phyloP scores from a whole-genome alignment of 1,140 invertebrate species.

The Bombus balteatus region DNA sequence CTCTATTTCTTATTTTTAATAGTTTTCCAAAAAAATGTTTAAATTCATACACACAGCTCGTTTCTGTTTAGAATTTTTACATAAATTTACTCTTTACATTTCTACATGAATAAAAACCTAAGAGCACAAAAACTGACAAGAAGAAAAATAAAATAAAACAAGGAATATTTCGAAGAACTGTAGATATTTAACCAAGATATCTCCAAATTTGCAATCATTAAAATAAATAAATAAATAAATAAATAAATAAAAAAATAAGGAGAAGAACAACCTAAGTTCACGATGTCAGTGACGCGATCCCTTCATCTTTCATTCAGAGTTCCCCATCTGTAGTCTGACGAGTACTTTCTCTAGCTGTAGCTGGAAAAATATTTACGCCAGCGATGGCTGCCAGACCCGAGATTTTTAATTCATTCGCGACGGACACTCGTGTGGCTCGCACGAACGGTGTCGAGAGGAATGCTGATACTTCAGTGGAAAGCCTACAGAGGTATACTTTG shows the following conservation, averaged over 20 bases:
- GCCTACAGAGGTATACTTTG: neutral
- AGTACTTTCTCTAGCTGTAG: neutral
- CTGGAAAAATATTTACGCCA: constrained; percentile 16
- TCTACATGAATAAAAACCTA: too few relatives aligned
- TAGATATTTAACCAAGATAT: neutral
- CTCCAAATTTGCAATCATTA: neutral
- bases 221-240: neutral
- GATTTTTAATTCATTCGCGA: constrained; percentile 9
- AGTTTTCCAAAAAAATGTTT: too few relatives aligned
- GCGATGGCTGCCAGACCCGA: neutral
- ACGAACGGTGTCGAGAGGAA: neutral
- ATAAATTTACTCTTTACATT: too few relatives aligned
- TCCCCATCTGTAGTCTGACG: neutral
- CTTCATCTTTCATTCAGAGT: constrained; percentile 22
- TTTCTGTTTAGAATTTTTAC: too few relatives aligned
- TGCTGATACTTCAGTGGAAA: neutral
- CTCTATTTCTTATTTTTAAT: too few relatives aligned
- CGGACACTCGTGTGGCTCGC: neutral
- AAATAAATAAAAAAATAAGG: too few relatives aligned
- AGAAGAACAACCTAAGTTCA: too few relatives aligned
- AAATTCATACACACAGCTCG: too few relatives aligned
- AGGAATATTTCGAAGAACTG: too few relatives aligned
- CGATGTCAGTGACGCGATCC: constrained; percentile 4
- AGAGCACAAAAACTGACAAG: neutral
- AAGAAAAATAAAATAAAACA: neutral